Conservation (phyloP, 1,140 invertebrate genomes). For the Aethina tumida region DNA sequence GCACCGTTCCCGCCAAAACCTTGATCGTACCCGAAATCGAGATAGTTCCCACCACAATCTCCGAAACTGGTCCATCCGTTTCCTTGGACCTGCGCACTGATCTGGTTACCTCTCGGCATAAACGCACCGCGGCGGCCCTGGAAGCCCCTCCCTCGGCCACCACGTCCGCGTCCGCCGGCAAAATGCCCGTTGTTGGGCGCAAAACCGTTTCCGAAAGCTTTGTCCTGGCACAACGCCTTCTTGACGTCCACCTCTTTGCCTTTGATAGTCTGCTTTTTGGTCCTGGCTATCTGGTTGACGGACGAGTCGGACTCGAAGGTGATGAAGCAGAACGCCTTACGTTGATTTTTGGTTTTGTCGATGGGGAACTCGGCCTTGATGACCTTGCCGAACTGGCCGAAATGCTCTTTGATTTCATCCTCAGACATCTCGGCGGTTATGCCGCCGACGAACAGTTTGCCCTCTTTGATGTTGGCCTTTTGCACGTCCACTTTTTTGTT, state of each 20-base stretch:
- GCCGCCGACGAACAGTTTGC: slow-evolving; percentile 89
- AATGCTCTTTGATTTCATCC: slow-evolving; percentile 83
- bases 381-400: slow-evolving; percentile 82
- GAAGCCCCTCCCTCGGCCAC: too few species aligned
- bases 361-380: slow-evolving; percentile 88
- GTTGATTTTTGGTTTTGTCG: slow-evolving; percentile 87
- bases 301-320: slow-evolving; percentile 86
- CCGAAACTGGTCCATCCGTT: too few species aligned
- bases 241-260: slow-evolving; percentile 88
- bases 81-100: too few species aligned
- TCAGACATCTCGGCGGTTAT: slow-evolving; percentile 77
- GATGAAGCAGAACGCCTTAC: slow-evolving; percentile 87
- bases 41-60: too few species aligned
- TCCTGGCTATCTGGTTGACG: slow-evolving; percentile 77
- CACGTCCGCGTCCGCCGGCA: too few species aligned
- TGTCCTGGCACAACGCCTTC: too few species aligned
- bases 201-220: too few species aligned
- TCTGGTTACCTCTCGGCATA: too few species aligned
- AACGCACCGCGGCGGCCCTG: too few species aligned
- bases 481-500: slow-evolving; percentile 88
- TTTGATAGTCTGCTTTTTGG: slow-evolving; percentile 79
- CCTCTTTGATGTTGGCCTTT: slow-evolving; percentile 80
- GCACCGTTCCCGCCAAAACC: too few species aligned
- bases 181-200: too few species aligned
- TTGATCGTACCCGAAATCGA: too few species aligned